A percentile compares a stretch with the other conserved stretches of the same genome.
phyloP scores from a whole-genome alignment of 1,140 invertebrate species.

The Globodera rostochiensis region DNA sequence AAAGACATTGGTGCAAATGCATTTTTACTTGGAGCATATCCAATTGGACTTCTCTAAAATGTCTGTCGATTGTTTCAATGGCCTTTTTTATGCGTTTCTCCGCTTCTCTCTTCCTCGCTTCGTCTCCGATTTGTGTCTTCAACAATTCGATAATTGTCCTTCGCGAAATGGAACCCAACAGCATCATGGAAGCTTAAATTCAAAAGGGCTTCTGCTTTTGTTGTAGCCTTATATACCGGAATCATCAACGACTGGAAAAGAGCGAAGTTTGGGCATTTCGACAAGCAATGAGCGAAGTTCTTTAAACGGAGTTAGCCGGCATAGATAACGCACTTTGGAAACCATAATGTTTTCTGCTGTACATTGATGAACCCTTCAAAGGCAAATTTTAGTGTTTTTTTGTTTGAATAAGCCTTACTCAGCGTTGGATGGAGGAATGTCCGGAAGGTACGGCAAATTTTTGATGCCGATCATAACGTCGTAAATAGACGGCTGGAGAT shows the following conservation, averaged over 20 bases:
- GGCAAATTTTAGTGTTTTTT: slow-evolving; percentile 18
- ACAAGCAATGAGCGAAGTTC: slow-evolving; percentile 58
- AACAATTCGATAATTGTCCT: slow-evolving; percentile 55
- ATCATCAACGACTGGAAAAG: slow-evolving; percentile 63
- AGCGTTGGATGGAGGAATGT: slow-evolving; percentile 63
- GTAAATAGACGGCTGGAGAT: slow-evolving; percentile 93
- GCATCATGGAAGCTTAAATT: slow-evolving; percentile 60
- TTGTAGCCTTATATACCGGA: slow-evolving; percentile 26
- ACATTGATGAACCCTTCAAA: slow-evolving; percentile 57
- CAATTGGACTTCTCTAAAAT: slow-evolving; percentile 52
- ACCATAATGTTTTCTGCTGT: slow-evolving; percentile 64
- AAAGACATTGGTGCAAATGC: neutral
- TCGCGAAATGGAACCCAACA: slow-evolving; percentile 59
- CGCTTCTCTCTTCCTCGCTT: slow-evolving; percentile 59
- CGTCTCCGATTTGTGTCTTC: slow-evolving; percentile 58
- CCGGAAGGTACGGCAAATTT: slow-evolving; percentile 84
- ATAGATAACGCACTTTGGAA: slow-evolving; percentile 51
- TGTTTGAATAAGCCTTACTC: slow-evolving; percentile 37
- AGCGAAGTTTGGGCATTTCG: slow-evolving; percentile 51
- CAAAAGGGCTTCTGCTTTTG: neutral
- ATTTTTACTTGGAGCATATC: neutral
- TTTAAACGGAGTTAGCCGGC: slow-evolving; percentile 55
- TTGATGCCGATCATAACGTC: slow-evolving; percentile 98
- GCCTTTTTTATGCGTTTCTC: slow-evolving; percentile 55
- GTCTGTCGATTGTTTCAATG: slow-evolving; percentile 63